phyloP scores from a whole-genome alignment of 2,113 vertebrate genomes.

The Galeopterus variegatus region DNA sequence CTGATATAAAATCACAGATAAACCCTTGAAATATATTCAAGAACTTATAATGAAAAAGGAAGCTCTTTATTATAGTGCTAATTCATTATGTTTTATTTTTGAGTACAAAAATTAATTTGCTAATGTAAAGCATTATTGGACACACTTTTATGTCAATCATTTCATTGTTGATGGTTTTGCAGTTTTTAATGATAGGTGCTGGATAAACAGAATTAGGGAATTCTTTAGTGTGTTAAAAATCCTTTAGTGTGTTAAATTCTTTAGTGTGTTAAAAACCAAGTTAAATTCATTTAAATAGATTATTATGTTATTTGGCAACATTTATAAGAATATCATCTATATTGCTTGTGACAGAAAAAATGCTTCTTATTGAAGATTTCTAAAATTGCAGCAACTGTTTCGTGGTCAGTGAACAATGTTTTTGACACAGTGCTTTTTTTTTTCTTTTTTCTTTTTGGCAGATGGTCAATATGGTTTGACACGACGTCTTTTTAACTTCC shows the following conservation, averaged over 20 bases:
- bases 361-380: not conserved
- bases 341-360: not conserved
- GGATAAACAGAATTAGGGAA: not conserved
- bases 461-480: too few relatives aligned
- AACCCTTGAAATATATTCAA: constrained; percentile 64
- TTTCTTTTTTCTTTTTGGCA: too few relatives aligned
- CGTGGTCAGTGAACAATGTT: not conserved
- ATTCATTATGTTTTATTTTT: constrained; percentile 35
- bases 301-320: not conserved
- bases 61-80: constrained; percentile 18
- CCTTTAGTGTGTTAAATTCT: not conserved
- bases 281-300: not conserved
- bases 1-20: constrained; percentile 63
- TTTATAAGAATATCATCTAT: not conserved
- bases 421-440: not conserved
- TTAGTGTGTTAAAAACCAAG: not conserved
- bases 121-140: constrained; percentile 11
- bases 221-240: not conserved
- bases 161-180: not conserved
- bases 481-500: not conserved
- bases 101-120: constrained; percentile 20
- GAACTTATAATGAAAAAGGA: constrained; percentile 61
- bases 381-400: not conserved
- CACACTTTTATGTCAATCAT: not conserved
- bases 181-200: constrained; percentile 23